Base-by-base conservation (phyloP, 2,888 invertebrate species). In the Mactromeris polynyma region DNA sequence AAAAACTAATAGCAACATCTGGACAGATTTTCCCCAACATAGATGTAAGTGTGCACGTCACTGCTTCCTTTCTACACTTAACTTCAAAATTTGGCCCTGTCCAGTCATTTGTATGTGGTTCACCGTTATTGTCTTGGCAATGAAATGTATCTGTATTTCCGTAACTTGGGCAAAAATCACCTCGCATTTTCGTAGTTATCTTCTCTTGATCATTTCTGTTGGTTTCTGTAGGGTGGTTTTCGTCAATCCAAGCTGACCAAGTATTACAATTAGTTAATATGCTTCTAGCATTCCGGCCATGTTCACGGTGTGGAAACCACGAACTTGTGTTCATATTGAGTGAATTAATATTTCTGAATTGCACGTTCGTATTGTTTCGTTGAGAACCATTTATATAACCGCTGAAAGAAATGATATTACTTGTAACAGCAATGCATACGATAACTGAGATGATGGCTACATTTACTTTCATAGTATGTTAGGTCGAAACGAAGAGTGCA, bases 1-100 rank as follows among this genome's bases (percentile, higher is more conserved):
- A 46, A 54, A 69, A 85, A n/a, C 81, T 33, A 19, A 85, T 54
- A 38, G 80, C 40, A 40, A 85, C 21, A 42, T 85, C 80, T 31
- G 85, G 85, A 79, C 85, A 85, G 31, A 26, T 19, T 33, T 46
- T 31, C 19, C 26, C 42, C 4, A 31, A 21, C 7, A 21, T 26
- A 19, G 40, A 26, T 31, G 21, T 40, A 17, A 46, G 17, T 42
- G 73, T 73, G 31, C 83, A 83, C 2, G 40, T 42, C 21, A 83
- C 69, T n/a, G 42, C 46, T 11, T 69, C 46, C 7, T 46, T 31
- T 33, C 36, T 1, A 36, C 31, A 19, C 1, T 1, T 73, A 19
- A 36, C 36, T 19, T 17, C 73, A 2, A 17, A 7, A 19, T 33
- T 19, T 2, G 33, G 33, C 0, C 42, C 7, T 17, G 54, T 86